Base-by-base conservation (phyloP, 2,888 invertebrate genomes). In the Sphecodes monilicornis region DNA sequence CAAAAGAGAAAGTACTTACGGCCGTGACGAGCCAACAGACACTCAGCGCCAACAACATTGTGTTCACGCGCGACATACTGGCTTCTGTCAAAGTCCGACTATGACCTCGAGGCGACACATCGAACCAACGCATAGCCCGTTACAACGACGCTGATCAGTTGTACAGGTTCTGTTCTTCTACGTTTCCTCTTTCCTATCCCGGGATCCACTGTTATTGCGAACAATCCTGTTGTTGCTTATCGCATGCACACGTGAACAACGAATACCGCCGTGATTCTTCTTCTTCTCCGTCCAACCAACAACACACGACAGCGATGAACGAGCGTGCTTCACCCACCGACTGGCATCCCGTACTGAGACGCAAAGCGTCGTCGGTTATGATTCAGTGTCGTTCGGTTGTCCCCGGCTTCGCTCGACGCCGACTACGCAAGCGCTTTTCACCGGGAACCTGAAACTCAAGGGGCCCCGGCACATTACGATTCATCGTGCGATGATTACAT, bases 1-100 rank as follows among this genome's bases (percentile, higher is more conserved):
- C 18, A n/a, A 39, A 22, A 18, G 26, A 32, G 11, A 10, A 60
- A 68, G 32, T 3, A 88, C 90, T 90, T 74, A 91, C 91, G 66
- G 73, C 43, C 5, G 54, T 66, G 29, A 73, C 10, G 6, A 89
- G 13, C 54, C 80, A 64, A 46, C 75, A 85, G 57, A 82, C 80
- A 71, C 81, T 54, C 57, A 89, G 10, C 70, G 87, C 60, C 3
- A 88, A 54, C 46, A 88, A 32, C 29, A 89, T 74, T 26, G 76
- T 60, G 29, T 54, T 73, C 36, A 68, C n/a, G 22, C 64, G 69
- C 68, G 77, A 86, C 80, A 88, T 84, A 57, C 41, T 54, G 36
- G 71, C 36, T 72, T 57, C 85, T 81, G 82, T 86, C 85, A 84
- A 82, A 85, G 76, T 78, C 73, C 85, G 81, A 36, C 36, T 68